Evolutionary conservation across 2,888 invertebrate species (phyloP), one percentile per base, ranked within the genome.

Genomic region (Galeruca laticollis): DNA sequence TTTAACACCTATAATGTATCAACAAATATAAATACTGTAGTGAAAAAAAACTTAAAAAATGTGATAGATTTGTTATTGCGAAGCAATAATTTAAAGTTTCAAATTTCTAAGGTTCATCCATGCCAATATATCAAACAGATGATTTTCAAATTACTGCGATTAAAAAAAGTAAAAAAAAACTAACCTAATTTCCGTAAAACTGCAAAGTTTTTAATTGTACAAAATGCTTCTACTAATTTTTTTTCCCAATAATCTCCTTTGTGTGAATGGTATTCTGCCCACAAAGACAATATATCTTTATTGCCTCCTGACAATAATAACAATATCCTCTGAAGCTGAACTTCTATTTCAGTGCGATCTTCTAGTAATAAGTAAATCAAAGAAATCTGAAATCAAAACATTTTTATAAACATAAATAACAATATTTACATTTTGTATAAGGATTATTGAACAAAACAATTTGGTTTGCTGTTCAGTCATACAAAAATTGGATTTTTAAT

Each of bases 211-310:
- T 87, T 83, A 13, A 89, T 86, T 20, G 89, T 86, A 67, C 86
- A 84, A 20, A 90, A 74, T 0, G 88, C 87, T 82, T 90, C 90
- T 0, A 90, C 68, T 1, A 90, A 72, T 73, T 84, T 82, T 0
- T 80, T 75, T 26, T 84, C 82, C 89, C 89, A 89, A 18, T 82
- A 76, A 1, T 62, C 54, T 60, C 82, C 79, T 0, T 68, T 71
- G 18, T 80, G 75, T 1, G 73, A 71, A 67, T 79, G 70, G 26
- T 71, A 31, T 5, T 40, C 37, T 2, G 82, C 76, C 82, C 85
- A 85, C 51, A 78, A 73, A 11, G 73, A 61, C 11, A 86, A 68
- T n/a, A 83, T 71, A 37, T 74, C 60, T 18, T 56, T 64, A 33
- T 20, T 21, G n/a, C 56, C 64, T 9, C 68, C 71, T 26, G 21